These are phyloP conservation scores for Brenthis ino DNA, from an alignment of 2,888 invertebrate genomes.

Conservation along the genomic window DNA sequence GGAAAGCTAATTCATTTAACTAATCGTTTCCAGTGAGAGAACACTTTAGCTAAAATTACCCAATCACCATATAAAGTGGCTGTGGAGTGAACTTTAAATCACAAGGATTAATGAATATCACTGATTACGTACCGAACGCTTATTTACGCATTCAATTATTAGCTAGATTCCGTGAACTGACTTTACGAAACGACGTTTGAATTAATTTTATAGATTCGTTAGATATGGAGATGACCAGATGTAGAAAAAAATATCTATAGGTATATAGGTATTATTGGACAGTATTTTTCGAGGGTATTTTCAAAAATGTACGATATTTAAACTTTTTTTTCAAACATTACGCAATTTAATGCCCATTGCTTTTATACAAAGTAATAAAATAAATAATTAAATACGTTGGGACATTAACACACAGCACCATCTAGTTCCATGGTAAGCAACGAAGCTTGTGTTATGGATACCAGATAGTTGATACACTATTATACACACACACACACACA, in stretches of 20 bases:
- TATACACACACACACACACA: too few species aligned
- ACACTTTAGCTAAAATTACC: conserved; percentile 64
- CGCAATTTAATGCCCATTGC: not conserved
- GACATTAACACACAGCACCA: too few species aligned
- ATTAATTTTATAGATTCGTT: conserved; percentile 24
- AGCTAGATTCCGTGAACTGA: conserved; percentile 46
- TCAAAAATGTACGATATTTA: too few species aligned
- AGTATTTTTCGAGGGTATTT: too few species aligned
- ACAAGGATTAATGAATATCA: conserved; percentile 63
- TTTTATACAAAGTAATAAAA: not conserved
- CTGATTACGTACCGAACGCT: conserved; percentile 58
- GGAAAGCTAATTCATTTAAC: conserved; percentile 48
- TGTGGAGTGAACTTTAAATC: conserved; percentile 61
- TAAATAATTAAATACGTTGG: too few species aligned
- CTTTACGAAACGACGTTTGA: conserved; percentile 30
- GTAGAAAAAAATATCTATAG: not conserved
- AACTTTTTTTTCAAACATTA: not conserved
- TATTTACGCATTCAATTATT: conserved; percentile 50
- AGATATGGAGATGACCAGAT: not conserved
- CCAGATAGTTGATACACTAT: too few species aligned
- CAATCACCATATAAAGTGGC: conserved; percentile 73
- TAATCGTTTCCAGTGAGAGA: conserved; percentile 53
- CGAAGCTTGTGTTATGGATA: too few species aligned
- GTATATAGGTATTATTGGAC: too few species aligned
- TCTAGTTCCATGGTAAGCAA: too few species aligned